Percentiles rank a stretch among this genome's conserved stretches.
These are phyloP conservation scores for Trachymyrmex cornetzi DNA, from an alignment of 1,140 invertebrate genomes.

Conservation along the genomic window DNA sequence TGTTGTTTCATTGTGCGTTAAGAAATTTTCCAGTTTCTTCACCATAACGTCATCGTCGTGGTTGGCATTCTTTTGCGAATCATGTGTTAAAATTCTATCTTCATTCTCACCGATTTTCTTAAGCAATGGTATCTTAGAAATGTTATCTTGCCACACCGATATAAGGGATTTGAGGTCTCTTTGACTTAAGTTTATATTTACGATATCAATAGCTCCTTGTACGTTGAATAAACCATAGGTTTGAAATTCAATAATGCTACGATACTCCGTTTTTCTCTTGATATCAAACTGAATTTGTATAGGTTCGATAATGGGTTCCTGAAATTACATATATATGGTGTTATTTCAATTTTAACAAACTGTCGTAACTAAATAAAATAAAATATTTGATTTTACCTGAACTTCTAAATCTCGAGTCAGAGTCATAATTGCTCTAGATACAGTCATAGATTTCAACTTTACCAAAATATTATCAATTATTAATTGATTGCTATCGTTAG, in stretches of 20 bases:
- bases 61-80: slow-evolving; percentile 25
- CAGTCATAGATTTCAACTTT: slow-evolving; percentile 90
- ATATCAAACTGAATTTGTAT: slow-evolving; percentile 91
- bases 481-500: slow-evolving; percentile 68
- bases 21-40: slow-evolving; percentile 91
- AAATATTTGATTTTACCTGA: slow-evolving; percentile 85
- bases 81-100: slow-evolving; percentile 32
- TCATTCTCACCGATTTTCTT: slow-evolving; percentile 61
- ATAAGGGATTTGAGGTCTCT: slow-evolving; percentile 91
- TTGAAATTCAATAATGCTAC: slow-evolving; percentile 73
- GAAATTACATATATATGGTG: slow-evolving; percentile 44
- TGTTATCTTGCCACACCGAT: slow-evolving; percentile 90
- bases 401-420: slow-evolving; percentile 90
- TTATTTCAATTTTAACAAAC: neutral
- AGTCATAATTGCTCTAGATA: slow-evolving; percentile 92
- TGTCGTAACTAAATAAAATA: neutral
- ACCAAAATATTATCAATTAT: slow-evolving; percentile 91
- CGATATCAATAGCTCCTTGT: slow-evolving; percentile 89
- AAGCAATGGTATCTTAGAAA: slow-evolving; percentile 79
- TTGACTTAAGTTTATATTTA: slow-evolving; percentile 91
- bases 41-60: slow-evolving; percentile 88
- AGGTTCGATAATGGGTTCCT: slow-evolving; percentile 93
- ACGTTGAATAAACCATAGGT: slow-evolving; percentile 88
- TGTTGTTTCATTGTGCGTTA: slow-evolving; percentile 89
- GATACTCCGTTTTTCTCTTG: slow-evolving; percentile 88